These are phyloP conservation scores for Passer domesticus DNA, from an alignment of 2,113 vertebrate genomes.

Conservation along the genomic window DNA sequence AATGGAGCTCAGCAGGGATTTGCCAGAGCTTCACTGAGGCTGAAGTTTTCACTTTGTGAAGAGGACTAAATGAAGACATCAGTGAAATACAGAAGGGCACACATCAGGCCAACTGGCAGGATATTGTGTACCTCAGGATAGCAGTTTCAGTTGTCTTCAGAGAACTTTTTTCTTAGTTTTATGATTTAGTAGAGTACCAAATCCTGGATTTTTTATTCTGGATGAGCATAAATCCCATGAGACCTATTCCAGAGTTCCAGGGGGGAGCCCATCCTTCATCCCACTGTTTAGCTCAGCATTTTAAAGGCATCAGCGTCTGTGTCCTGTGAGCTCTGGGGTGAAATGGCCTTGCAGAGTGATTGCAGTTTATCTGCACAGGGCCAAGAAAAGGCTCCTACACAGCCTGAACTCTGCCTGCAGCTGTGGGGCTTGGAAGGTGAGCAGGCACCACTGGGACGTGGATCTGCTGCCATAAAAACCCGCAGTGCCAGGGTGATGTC, in stretches of 20 bases:
- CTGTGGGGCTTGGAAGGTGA: background rate
- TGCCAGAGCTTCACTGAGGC: background rate
- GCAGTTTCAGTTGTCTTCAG: background rate
- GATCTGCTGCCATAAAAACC: background rate
- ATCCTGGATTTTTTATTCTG: background rate
- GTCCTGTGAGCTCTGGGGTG: background rate
- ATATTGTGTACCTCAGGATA: background rate
- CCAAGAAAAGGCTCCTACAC: background rate
- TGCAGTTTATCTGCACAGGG: background rate
- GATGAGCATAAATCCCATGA: background rate
- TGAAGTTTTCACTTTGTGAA: background rate
- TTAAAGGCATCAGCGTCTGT: background rate
- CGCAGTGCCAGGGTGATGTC: background rate
- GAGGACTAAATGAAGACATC: background rate
- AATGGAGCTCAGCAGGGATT: background rate
- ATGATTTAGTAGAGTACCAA: background rate
- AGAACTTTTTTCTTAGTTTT: background rate
- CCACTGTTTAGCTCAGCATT: background rate
- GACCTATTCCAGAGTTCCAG: background rate
- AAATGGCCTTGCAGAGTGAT: background rate
- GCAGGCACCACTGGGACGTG: background rate
- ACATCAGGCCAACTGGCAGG: background rate
- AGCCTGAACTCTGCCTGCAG: background rate
- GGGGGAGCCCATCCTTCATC: background rate
- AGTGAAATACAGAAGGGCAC: background rate